Percentiles rank a stretch among this genome's conserved stretches.
These are phyloP conservation scores for Alloscopus bannaensis DNA, from an alignment of 2,888 invertebrate species.

Conservation along the genomic window DNA sequence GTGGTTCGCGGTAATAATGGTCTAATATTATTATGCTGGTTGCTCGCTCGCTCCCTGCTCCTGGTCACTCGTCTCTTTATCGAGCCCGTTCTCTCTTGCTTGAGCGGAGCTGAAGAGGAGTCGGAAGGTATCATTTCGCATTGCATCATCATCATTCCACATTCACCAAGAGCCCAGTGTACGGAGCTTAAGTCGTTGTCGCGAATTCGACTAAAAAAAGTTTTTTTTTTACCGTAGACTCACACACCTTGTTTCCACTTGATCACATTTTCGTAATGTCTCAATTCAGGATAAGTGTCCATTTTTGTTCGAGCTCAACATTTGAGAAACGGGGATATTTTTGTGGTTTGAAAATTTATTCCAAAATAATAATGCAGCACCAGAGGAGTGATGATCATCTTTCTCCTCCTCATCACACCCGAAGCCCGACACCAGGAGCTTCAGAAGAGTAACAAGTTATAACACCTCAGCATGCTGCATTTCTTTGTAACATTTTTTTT, in stretches of 20 bases:
- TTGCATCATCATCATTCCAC: too few species aligned
- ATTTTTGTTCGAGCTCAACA: too few species aligned
- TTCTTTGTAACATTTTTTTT: neutral
- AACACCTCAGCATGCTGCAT: slow-evolving; percentile 1
- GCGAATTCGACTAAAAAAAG: too few species aligned
- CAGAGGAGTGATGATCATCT: slow-evolving; percentile 5
- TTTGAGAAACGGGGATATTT: too few species aligned
- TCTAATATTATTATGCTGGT: slow-evolving; percentile 36
- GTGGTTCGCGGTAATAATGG: too few species aligned
- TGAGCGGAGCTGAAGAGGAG: neutral
- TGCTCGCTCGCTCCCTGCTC: slow-evolving; percentile 19
- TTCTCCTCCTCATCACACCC: neutral
- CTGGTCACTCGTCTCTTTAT: slow-evolving; percentile 13
- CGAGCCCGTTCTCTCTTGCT: neutral
- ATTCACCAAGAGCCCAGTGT: too few species aligned
- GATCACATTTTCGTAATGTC: too few species aligned
- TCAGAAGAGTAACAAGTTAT: slow-evolving; percentile 10
- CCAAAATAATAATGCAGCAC: slow-evolving; percentile 5
- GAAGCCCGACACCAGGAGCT: neutral
- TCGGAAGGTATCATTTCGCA: slow-evolving; percentile 1
- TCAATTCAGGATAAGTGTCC: too few species aligned
- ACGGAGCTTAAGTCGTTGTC: too few species aligned
- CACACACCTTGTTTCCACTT: too few species aligned
- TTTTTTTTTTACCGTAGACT: too few species aligned
- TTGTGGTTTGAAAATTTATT: too few species aligned